A percentile compares a stretch with the other conserved stretches of the same genome.
phyloP scores from a whole-genome alignment of 2,113 vertebrate species.

The Sinosuthora webbiana region DNA sequence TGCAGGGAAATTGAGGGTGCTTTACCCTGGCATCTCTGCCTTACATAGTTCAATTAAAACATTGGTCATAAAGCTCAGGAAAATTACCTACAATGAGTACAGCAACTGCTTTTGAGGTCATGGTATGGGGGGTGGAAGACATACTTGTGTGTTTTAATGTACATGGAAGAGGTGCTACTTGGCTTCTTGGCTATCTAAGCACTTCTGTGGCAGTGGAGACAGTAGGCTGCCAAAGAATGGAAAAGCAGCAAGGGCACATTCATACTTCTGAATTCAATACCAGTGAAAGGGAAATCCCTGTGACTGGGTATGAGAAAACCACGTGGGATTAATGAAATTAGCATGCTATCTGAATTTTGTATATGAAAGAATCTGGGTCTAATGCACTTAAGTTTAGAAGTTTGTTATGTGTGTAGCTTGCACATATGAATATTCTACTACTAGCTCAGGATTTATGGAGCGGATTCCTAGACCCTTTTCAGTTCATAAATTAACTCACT shows the following conservation, averaged over 20 bases:
- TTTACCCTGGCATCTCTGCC: background rate
- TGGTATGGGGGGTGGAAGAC: accelerated
- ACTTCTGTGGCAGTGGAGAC: background rate
- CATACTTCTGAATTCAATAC: background rate
- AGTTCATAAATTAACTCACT: constrained; percentile 5
- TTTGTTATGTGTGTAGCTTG: background rate
- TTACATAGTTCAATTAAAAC: background rate
- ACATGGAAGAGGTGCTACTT: background rate
- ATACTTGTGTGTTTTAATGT: background rate
- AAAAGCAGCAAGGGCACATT: background rate
- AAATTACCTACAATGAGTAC: background rate
- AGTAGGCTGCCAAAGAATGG: background rate
- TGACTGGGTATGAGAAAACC: background rate
- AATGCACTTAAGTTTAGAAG: background rate
- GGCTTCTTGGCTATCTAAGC: background rate
- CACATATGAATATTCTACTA: background rate
- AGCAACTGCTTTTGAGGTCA: background rate
- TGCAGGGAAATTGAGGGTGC: background rate
- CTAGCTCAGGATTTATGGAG: background rate
- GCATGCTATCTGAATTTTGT: background rate
- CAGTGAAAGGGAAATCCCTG: background rate
- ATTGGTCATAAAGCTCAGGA: background rate
- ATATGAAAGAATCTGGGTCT: background rate
- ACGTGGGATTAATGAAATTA: background rate
- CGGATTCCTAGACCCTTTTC: background rate